A percentile compares a stretch with the other conserved stretches of the same genome.
Conservation (phyloP, 2,113 vertebrate genomes). For the Talpa occidentalis region DNA sequence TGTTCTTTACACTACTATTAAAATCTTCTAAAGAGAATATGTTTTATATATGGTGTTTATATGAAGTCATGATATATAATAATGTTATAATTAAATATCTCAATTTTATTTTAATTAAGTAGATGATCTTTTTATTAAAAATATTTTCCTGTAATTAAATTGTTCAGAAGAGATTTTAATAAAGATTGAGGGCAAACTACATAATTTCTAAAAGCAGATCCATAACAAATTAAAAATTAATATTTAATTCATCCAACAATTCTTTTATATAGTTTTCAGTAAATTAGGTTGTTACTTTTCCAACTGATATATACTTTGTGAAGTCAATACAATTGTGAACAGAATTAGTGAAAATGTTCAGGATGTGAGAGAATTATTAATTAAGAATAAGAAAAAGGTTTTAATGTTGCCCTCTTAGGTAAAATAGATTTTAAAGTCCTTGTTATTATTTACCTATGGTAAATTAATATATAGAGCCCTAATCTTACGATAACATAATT, state of each 20-base stretch:
- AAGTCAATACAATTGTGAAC: not conserved
- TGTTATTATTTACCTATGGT: conserved; percentile 57
- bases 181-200: conserved; percentile 61
- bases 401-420: conserved; percentile 47
- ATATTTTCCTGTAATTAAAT: conserved; percentile 80
- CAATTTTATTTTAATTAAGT: conserved; percentile 80
- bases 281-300: conserved; percentile 78
- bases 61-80: conserved; percentile 63
- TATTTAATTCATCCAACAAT: conserved; percentile 78
- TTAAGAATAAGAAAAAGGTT: conserved; percentile 61
- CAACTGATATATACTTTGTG: conserved; percentile 60
- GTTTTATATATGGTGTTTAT: conserved; percentile 45
- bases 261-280: conserved; percentile 67
- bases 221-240: conserved; percentile 80
- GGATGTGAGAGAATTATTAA: conserved; percentile 60
- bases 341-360: conserved; percentile 48
- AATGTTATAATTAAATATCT: conserved; percentile 71
- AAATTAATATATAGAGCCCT: conserved; percentile 25
- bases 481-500: conserved; percentile 25
- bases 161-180: conserved; percentile 74
- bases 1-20: not conserved
- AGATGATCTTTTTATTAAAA: conserved; percentile 75
- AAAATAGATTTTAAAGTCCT: conserved; percentile 69
- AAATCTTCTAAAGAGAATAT: not conserved
- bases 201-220: conserved; percentile 74